Base-by-base conservation (phyloP, 2,888 invertebrate genomes). In the Chromoteleia sp. region DNA sequence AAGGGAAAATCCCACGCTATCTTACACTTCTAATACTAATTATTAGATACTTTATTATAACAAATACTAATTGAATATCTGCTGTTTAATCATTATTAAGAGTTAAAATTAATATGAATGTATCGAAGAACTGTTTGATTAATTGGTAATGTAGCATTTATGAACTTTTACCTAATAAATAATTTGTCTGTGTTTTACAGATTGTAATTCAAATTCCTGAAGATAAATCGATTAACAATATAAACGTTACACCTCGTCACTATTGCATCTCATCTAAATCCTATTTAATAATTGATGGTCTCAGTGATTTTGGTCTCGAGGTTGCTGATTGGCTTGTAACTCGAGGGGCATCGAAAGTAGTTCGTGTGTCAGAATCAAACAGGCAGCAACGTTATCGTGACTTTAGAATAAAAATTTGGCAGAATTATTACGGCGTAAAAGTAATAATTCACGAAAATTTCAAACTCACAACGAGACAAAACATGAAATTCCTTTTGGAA, bases 241-340 rank as follows among this genome's bases (percentile, higher is more conserved):
- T 17, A 30, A 54, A 15, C 10, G 17, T 93, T 2, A 85, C 93
- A 1, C 91, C 93, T 29, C 90, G 93, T 41, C 92, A 92, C 33
- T 87, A 91, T 30, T 94, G 94, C 84, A 50, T 19, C 43, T 91
- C 92, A 12, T 90, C 92, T 84, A 85, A 92, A 91, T 19, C 93
- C 0, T 93, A 96, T 92, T 88, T 96, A 0, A 93, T 96, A 1
- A 93, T 95, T 1, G 96, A 96, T 10, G 97, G 98, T 25, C 93
- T 98, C 0, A 98, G 97, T 43, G 97, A 65, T 33, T 83, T 85
- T 54, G 81, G 81, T 48, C 39, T 85, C 1, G 83, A 84, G 33
- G 59, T 85, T 3, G 68, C 54, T 0, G 83, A 84, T 17, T 84
- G 81, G 81, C 30, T 85, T 2, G 56, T 84, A 12, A 56, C 58